Percentiles rank a stretch among this genome's conserved stretches.
phyloP scores from a whole-genome alignment of 2,888 invertebrate species.

The Bedellia somnulentella region DNA sequence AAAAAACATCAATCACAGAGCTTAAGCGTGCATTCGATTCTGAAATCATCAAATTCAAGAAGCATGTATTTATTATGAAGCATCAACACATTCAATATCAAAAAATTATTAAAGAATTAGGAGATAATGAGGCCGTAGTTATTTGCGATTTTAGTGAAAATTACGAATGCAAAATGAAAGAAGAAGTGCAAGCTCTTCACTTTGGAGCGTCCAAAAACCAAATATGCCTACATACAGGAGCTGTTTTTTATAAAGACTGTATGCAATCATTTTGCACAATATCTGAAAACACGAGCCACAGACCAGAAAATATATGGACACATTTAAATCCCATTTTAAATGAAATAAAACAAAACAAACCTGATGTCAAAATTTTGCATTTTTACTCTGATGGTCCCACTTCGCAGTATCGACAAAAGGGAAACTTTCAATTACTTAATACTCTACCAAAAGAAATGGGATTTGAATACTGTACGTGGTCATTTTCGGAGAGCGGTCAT shows the following conservation, averaged over 20 bases:
- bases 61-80: conserved; percentile 4
- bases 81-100: conserved; percentile 5
- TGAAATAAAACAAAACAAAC: not conserved
- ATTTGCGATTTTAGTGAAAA: conserved; percentile 11
- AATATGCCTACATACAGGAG: conserved; percentile 2
- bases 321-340: not conserved
- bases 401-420: conserved; percentile 1
- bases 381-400: conserved; percentile 1
- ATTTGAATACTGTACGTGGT: conserved; percentile 8
- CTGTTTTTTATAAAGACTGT: not conserved
- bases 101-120: not conserved
- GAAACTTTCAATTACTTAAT: conserved; percentile 9
- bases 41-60: conserved; percentile 2
- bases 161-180: conserved; percentile 8
- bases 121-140: conserved; percentile 6
- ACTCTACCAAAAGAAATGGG: conserved; percentile 5
- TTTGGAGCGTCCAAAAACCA: conserved; percentile 3
- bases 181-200: conserved; percentile 2
- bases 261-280: too few species aligned
- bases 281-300: not conserved
- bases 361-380: conserved; percentile 1
- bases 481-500: conserved; percentile 10
- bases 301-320: not conserved
- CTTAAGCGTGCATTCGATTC: conserved; percentile 1
- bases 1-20: not conserved